Evolutionary conservation across 2,888 invertebrate species (phyloP).

Genomic region (Thyatira batis): DNA sequence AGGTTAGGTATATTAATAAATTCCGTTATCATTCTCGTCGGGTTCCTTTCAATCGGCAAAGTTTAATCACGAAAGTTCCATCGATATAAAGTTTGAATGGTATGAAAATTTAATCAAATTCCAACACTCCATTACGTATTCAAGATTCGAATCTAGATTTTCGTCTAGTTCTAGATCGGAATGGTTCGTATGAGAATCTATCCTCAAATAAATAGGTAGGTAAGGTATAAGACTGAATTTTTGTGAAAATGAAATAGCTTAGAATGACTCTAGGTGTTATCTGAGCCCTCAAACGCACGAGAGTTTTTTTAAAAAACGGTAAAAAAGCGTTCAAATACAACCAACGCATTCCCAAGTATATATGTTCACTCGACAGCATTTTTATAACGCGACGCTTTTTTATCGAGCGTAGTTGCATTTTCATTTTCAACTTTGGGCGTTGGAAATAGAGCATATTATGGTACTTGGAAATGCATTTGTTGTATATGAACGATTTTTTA

Average conservation of each 20-base stretch:
- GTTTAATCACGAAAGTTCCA: background rate
- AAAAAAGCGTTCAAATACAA: too few species aligned
- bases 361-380: too few species aligned
- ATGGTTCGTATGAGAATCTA: background rate
- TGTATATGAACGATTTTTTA: too few species aligned
- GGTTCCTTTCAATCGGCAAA: background rate
- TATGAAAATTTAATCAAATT: conserved; percentile 1
- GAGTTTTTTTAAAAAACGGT: too few species aligned
- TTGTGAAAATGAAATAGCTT: background rate
- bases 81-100: background rate
- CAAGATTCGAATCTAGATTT: background rate
- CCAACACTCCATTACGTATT: background rate
- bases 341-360: too few species aligned
- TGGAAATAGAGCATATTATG: too few species aligned
- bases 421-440: too few species aligned
- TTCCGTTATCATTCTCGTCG: background rate
- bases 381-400: too few species aligned
- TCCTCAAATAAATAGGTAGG: background rate
- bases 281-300: too few species aligned
- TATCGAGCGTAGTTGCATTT: too few species aligned
- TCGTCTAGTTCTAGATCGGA: background rate
- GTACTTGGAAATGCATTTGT: too few species aligned
- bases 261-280: background rate
- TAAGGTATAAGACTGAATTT: background rate
- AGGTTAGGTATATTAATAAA: too few species aligned